These are phyloP conservation scores for Panagrolaimus sp. DNA, from an alignment of 1,140 invertebrate genomes.

Conservation along the genomic window DNA sequence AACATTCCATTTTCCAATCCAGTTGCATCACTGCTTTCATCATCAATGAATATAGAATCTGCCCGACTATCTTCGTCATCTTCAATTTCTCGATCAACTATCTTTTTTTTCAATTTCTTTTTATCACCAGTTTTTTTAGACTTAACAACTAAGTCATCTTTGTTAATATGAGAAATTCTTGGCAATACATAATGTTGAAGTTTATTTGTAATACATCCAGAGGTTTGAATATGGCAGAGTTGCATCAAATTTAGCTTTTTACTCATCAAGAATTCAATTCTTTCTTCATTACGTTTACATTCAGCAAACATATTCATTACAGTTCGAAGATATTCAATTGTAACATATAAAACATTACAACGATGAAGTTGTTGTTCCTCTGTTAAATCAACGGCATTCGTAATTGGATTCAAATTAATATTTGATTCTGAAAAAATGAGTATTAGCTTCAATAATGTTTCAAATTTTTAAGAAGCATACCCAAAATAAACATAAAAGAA, in stretches of 20 bases:
- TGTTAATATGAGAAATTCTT: neutral
- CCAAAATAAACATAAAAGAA: neutral
- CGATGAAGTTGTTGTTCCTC: neutral
- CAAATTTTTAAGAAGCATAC: neutral
- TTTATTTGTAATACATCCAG: neutral
- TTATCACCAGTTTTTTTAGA: neutral
- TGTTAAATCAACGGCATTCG: neutral
- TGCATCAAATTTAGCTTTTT: conserved; percentile 1
- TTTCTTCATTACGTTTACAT: neutral
- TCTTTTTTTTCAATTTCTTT: neutral
- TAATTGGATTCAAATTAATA: neutral
- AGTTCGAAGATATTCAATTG: neutral
- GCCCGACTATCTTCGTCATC: no score
- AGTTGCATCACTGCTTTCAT: no score
- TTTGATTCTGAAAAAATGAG: neutral
- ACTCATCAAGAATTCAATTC: neutral
- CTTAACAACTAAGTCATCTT: neutral
- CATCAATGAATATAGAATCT: no score
- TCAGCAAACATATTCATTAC: conserved; percentile 6
- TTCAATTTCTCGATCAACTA: neutral
- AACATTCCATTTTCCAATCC: no score
- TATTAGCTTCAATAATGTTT: neutral
- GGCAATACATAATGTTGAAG: neutral
- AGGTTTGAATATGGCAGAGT: neutral
- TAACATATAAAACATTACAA: neutral